phyloP scores from a whole-genome alignment of 2,888 invertebrate species.

The Furcula furcula region DNA sequence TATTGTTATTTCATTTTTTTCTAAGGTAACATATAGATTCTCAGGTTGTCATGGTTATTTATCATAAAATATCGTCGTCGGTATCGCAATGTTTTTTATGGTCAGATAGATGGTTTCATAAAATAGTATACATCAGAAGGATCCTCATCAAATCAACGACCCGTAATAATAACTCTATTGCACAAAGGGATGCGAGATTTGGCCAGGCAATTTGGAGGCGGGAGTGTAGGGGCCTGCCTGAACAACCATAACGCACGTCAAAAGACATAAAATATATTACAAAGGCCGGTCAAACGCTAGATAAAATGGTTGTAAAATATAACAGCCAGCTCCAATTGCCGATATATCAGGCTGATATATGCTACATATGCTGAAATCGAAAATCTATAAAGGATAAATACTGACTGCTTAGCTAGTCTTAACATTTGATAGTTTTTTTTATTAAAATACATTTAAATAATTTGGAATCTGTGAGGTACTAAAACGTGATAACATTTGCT shows the following conservation, averaged over 20 bases:
- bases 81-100: too few species aligned
- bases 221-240: conserved; percentile 48
- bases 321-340: conserved; percentile 3
- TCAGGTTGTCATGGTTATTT: conserved; percentile 4
- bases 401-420: too few species aligned
- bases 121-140: conserved; percentile 26
- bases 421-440: too few species aligned
- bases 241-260: conserved; percentile 37
- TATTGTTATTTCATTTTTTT: neutral
- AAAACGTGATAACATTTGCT: conserved; percentile 25
- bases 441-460: too few species aligned
- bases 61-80: neutral
- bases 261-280: conserved; percentile 36
- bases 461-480: conserved; percentile 12
- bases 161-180: conserved; percentile 71
- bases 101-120: conserved; percentile 15
- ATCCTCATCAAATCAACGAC: conserved; percentile 64
- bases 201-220: conserved; percentile 62
- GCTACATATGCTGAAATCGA: too few species aligned
- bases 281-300: conserved; percentile 19
- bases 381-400: too few species aligned
- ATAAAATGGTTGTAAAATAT: conserved; percentile 10
- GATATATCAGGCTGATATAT: conserved; percentile 2
- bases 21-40: neutral
- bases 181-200: conserved; percentile 68